Evolutionary conservation across 2,113 vertebrate genomes (phyloP), one percentile per base, ranked within the genome.

Genomic region (human): DNA sequence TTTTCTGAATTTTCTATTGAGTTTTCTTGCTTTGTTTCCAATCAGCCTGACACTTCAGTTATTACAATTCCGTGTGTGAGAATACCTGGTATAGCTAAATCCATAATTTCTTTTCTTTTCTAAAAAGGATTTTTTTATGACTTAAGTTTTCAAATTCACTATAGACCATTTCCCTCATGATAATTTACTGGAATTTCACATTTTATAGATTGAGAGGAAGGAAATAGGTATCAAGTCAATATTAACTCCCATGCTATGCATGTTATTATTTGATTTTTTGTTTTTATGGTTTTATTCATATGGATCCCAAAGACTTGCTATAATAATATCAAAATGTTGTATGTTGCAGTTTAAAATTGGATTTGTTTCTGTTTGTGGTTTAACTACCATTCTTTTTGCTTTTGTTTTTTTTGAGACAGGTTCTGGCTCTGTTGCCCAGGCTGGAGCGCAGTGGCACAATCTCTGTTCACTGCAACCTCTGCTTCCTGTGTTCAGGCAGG

Each of bases 141-240:
- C 35, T 72, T 82, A 52, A 32, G 32, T 80, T 96, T 96, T 78
- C 23, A 97, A 16, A 70, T 82, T 89, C 45, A 35, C 81, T 50
- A 57, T 83, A 40, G 40, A 89, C 18, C 43, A 35, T 90, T 83
- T 87, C 32, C 18, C 40, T 86, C 25, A 23, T 55, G 59, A n/a
- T 55, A 75, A 43, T 12, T 90, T 61, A 4, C 35, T 90, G 38
- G 40, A 81, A 78, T 4, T 2, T 90, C 30, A 32, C 5, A 17
- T 75, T 59, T 73, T 89, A 66, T 52, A 66, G 78, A 72, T 25
- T 45, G 32, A 92, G 73, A 61, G n/a, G 25, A 70, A 61, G 32
- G 68, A 82, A 86, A 55, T 7, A 72, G 68, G 10, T 35, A 82
- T 38, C 8, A 38, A 89, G 32, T 87, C 64, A 66, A n/a, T 75